Evolutionary conservation across 2,888 invertebrate species (phyloP).

Genomic region (Tricholauxania praeusta): DNA sequence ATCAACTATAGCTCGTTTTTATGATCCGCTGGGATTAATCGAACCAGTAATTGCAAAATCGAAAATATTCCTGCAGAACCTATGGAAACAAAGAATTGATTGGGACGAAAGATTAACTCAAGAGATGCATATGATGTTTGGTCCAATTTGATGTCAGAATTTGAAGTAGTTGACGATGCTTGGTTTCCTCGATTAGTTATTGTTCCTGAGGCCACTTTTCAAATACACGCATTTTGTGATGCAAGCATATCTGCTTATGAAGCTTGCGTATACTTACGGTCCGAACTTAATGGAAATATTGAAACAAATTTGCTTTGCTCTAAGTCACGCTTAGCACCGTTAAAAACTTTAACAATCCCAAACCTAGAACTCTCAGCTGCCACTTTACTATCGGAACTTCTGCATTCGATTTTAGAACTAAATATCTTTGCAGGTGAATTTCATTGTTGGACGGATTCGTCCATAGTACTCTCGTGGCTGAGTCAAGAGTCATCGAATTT

Average conservation of each 20-base stretch:
- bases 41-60: not conserved
- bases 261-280: not conserved
- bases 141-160: not conserved
- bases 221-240: too few relatives aligned
- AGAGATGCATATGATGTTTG: not conserved
- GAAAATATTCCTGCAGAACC: constrained; percentile 17
- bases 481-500: too few relatives aligned
- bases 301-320: constrained; percentile 35
- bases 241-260: too few relatives aligned
- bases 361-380: constrained; percentile 42
- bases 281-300: not conserved
- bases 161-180: not conserved
- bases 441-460: too few relatives aligned
- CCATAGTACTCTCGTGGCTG: too few relatives aligned
- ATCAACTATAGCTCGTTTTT: constrained; percentile 1
- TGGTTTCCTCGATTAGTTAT: too few relatives aligned
- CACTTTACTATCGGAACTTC: constrained; percentile 37
- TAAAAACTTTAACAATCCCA: constrained; percentile 41
- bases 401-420: not conserved
- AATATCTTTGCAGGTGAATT: too few relatives aligned
- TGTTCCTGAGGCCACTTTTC: too few relatives aligned
- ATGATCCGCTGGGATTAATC: constrained; percentile 12
- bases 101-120: constrained; percentile 17
- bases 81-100: constrained; percentile 13
- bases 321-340: constrained; percentile 43